Evolutionary conservation across 2,113 vertebrate species (phyloP).

Genomic region (Aythya baeri): DNA sequence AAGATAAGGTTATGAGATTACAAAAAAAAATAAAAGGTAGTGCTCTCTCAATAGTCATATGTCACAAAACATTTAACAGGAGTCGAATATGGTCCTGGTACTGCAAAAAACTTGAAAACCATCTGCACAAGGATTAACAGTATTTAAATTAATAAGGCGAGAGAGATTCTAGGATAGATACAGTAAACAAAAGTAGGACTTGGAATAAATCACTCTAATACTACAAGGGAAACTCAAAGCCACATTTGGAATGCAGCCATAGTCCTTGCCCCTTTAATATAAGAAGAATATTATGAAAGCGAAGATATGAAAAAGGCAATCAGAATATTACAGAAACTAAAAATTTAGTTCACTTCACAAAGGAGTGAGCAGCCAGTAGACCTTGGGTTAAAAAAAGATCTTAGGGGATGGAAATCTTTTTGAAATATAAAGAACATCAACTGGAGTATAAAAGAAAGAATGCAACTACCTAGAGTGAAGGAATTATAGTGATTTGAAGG

Average conservation of each 20-base stretch:
- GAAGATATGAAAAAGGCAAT: neutral
- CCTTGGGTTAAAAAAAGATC: neutral
- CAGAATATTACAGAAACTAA: neutral
- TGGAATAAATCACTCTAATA: constrained; percentile 13
- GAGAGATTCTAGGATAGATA: neutral
- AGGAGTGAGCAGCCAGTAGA: neutral
- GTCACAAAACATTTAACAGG: neutral
- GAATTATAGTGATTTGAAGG: neutral
- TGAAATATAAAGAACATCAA: neutral
- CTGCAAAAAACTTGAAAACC: neutral
- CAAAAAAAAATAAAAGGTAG: neutral
- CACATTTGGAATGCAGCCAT: neutral
- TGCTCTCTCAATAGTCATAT: neutral
- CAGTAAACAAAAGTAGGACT: constrained; percentile 11
- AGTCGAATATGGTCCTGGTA: neutral
- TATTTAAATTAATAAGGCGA: neutral
- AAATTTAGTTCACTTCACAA: neutral
- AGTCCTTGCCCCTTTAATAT: neutral
- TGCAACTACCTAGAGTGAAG: neutral
- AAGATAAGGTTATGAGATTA: constrained; percentile 32
- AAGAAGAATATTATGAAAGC: neutral
- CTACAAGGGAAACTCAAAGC: neutral
- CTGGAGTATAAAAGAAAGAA: neutral
- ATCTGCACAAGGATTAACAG: constrained; percentile 22
- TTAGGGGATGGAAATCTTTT: neutral